Evolutionary conservation across 2,888 invertebrate genomes (phyloP).

Genomic region (Mesorhabditis spiculigera): DNA sequence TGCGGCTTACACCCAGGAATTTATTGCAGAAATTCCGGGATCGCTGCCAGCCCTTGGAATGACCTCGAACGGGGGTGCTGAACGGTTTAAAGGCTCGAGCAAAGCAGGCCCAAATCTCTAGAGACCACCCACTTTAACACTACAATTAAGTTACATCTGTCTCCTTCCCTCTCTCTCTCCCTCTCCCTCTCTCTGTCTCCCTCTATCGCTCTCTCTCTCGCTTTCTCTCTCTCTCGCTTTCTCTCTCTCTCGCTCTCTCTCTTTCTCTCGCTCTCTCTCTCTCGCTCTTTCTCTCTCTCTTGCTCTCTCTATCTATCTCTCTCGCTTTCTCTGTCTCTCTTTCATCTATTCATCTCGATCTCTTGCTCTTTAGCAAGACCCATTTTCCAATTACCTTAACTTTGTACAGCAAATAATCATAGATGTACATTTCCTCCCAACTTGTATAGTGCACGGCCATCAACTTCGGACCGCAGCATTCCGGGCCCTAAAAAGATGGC

Average conservation of each 20-base stretch:
- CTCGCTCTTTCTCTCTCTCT: no score
- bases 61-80: no score
- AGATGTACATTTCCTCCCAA: background rate
- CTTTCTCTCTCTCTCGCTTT: no score
- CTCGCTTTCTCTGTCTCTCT: conserved; percentile 9
- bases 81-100: no score
- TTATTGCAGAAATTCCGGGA: no score
- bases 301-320: background rate
- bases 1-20: no score
- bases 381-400: background rate
- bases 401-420: conserved; percentile 1
- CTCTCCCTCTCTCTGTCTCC: conserved; percentile 1
- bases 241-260: no score
- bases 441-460: conserved; percentile 1
- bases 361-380: conserved; percentile 1
- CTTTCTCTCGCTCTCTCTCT: no score
- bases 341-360: conserved; percentile 7
- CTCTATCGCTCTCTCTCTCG: no score
- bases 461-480: conserved; percentile 1
- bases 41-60: no score
- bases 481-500: background rate
- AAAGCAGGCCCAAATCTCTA: no score
- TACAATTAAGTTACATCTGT: background rate
- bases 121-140: no score
- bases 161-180: conserved; percentile 9